Percentiles rank a stretch among this genome's conserved stretches.
Evolutionary conservation across 2,113 vertebrate species (phyloP).

Genomic region (Chaetura pelagica): DNA sequence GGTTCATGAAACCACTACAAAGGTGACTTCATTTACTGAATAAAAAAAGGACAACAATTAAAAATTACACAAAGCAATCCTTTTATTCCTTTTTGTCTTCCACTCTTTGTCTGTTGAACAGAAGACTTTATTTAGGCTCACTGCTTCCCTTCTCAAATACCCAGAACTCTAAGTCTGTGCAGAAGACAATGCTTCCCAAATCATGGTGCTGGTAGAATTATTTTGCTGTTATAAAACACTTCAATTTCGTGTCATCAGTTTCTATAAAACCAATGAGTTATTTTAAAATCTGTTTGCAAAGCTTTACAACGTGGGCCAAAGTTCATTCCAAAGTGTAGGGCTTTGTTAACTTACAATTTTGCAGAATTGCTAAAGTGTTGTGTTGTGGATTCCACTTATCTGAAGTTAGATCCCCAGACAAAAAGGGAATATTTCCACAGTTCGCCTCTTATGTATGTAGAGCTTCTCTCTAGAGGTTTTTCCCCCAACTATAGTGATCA

Average conservation of each 20-base stretch:
- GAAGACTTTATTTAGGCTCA: conserved; percentile 71
- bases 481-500: not conserved
- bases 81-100: conserved; percentile 66
- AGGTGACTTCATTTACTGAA: conserved; percentile 87
- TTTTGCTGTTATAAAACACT: conserved; percentile 16
- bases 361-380: not conserved
- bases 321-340: not conserved
- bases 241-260: conserved; percentile 49
- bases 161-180: conserved; percentile 10
- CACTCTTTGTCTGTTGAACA: conserved; percentile 69
- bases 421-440: not conserved
- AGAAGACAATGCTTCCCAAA: conserved; percentile 36
- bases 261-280: not conserved
- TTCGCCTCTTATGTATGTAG: not conserved
- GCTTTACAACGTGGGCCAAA: not conserved
- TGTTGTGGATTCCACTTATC: not conserved
- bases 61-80: conserved; percentile 77
- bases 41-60: conserved; percentile 78
- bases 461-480: not conserved
- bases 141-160: conserved; percentile 37
- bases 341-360: not conserved
- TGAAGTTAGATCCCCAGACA: not conserved
- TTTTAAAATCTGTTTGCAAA: conserved; percentile 37
- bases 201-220: conserved; percentile 19
- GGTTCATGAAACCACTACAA: conserved; percentile 87